These are phyloP conservation scores for Oppia nitens DNA, from an alignment of 1,140 invertebrate genomes.

Conservation along the genomic window DNA sequence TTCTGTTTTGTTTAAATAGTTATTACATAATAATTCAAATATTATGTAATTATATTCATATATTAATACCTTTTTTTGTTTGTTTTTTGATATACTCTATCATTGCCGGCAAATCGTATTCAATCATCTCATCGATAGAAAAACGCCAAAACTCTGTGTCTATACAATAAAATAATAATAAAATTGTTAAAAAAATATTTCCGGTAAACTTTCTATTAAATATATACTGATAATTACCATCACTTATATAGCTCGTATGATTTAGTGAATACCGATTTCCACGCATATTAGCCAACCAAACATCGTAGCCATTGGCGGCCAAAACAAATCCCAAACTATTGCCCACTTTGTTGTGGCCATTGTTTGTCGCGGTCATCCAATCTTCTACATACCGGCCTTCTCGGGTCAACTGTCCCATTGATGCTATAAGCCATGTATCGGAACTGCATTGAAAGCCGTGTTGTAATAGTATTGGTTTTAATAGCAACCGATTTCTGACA, in stretches of 20 bases:
- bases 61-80: conserved; percentile 5
- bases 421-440: conserved; percentile 26
- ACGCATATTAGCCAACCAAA: conserved; percentile 35
- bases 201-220: neutral
- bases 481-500: neutral
- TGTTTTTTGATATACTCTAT: conserved; percentile 31
- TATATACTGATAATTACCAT: neutral
- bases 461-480: conserved; percentile 14
- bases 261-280: conserved; percentile 30
- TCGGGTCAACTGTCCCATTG: conserved; percentile 28
- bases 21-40: no score
- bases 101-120: conserved; percentile 34
- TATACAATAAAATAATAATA: conserved; percentile 25
- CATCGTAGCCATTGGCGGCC: conserved; percentile 30
- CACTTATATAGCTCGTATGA: conserved; percentile 23
- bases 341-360: conserved; percentile 33
- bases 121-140: conserved; percentile 27
- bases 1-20: no score
- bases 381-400: neutral
- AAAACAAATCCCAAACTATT: conserved; percentile 11
- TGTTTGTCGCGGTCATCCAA: conserved; percentile 37
- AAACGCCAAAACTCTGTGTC: conserved; percentile 16
- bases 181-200: conserved; percentile 1
- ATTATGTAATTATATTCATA: no score
- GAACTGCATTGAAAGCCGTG: conserved; percentile 12